phyloP scores from a whole-genome alignment of 2,888 invertebrate species.

The Drosophila nigritarsus region DNA sequence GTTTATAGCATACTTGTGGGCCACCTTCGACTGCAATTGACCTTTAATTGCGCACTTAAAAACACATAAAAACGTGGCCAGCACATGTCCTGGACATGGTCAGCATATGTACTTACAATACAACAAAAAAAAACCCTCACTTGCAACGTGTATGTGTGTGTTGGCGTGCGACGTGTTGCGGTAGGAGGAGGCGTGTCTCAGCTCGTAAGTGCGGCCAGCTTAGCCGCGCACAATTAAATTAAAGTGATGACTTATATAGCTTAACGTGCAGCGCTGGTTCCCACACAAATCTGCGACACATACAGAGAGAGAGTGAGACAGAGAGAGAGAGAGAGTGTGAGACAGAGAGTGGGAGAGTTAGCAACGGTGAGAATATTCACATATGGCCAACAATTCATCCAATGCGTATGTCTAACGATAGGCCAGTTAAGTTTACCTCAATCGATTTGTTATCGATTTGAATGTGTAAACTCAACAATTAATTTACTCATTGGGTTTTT shows the following conservation, averaged over 20 bases:
- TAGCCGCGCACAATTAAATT: conserved; percentile 77
- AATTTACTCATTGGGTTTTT: too few species aligned
- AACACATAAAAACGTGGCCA: conserved; percentile 77
- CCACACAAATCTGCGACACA: conserved; percentile 1
- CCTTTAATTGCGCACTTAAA: conserved; percentile 81
- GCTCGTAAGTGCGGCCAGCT: conserved; percentile 63
- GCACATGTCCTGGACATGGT: conserved; percentile 55
- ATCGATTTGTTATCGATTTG: conserved; percentile 9
- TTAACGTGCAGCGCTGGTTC: conserved; percentile 52
- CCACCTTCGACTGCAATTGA: conserved; percentile 74
- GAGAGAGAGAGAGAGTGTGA: not conserved
- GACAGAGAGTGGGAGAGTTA: not conserved
- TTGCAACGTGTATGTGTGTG: conserved; percentile 11
- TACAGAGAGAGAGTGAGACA: not conserved
- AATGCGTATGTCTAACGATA: not conserved
- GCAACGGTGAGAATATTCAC: not conserved
- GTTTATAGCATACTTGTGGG: conserved; percentile 61
- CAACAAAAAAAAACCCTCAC: conserved; percentile 25
- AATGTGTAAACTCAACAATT: not conserved
- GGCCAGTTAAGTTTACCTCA: not conserved
- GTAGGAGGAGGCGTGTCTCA: conserved; percentile 23
- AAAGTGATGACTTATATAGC: conserved; percentile 76
- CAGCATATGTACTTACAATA: conserved; percentile 46
- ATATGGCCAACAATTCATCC: not conserved
- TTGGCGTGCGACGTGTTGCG: conserved; percentile 1